Conservation (phyloP, 1,140 invertebrate genomes). For the Papilio xuthus region DNA sequence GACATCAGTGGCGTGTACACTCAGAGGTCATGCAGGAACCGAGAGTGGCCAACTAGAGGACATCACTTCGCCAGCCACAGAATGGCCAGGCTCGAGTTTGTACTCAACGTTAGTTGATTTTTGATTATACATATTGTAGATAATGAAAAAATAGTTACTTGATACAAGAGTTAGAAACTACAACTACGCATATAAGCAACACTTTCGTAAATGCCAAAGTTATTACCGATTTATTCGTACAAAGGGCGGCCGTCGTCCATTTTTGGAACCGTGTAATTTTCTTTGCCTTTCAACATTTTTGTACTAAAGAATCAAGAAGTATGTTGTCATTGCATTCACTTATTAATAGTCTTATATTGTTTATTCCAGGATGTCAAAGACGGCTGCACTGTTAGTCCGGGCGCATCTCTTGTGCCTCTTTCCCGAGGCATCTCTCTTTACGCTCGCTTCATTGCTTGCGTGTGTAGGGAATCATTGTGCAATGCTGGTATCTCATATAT, state of each 20-base stretch:
- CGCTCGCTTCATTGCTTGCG: slow-evolving; percentile 69
- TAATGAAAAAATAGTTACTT: too few relatives aligned
- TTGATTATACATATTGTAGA: neutral
- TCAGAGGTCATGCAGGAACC: slow-evolving; percentile 61
- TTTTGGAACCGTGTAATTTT: too few relatives aligned
- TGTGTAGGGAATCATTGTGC: slow-evolving; percentile 63
- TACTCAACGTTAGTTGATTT: slow-evolving; percentile 51
- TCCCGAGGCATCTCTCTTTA: slow-evolving; percentile 65
- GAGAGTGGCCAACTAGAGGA: slow-evolving; percentile 51
- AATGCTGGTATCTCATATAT: slow-evolving; percentile 43
- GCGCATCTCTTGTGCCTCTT: slow-evolving; percentile 63
- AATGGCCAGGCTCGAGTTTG: slow-evolving; percentile 66
- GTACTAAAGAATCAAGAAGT: neutral
- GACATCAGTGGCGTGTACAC: slow-evolving; percentile 66
- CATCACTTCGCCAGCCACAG: slow-evolving; percentile 63
- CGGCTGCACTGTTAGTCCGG: slow-evolving; percentile 52
- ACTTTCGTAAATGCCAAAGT: too few relatives aligned
- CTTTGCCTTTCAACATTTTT: neutral
- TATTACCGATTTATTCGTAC: too few relatives aligned
- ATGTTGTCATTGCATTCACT: neutral
- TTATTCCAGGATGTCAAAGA: slow-evolving; percentile 26
- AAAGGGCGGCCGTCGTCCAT: too few relatives aligned
- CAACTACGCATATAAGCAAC: too few relatives aligned
- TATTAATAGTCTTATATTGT: slow-evolving; percentile 6
- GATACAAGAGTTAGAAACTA: too few relatives aligned